A percentile compares a stretch with the other conserved stretches of the same genome.
phyloP scores from a whole-genome alignment of 2,113 vertebrate species.

The Gulo gulo region DNA sequence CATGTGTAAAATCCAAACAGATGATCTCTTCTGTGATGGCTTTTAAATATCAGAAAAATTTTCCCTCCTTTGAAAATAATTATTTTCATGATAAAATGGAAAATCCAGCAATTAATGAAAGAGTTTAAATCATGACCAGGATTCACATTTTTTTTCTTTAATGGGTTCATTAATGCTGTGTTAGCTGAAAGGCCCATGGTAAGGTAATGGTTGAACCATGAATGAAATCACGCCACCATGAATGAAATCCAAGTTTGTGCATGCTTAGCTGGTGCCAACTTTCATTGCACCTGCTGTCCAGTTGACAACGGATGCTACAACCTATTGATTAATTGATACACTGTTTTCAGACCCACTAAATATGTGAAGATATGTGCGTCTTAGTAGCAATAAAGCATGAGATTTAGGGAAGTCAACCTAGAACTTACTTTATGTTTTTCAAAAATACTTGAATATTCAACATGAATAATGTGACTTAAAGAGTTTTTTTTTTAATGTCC shows the following conservation, averaged over 20 bases:
- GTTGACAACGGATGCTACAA: neutral
- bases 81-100: constrained; percentile 10
- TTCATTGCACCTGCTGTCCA: neutral
- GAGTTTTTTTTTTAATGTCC: neutral
- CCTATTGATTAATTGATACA: neutral
- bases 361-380: neutral
- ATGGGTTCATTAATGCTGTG: neutral
- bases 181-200: neutral
- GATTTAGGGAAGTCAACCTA: neutral
- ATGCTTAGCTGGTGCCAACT: neutral
- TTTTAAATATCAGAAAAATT: neutral
- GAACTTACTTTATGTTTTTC: neutral
- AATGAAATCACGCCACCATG: neutral
- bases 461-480: neutral
- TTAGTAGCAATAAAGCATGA: neutral
- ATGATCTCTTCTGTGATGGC: neutral
- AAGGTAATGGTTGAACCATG: neutral
- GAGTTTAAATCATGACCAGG: neutral
- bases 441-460: neutral
- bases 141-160: neutral
- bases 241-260: neutral
- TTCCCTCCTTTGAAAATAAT: neutral
- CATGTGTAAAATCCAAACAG: neutral
- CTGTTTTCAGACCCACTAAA: neutral
- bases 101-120: neutral